Evolutionary conservation across 2,797 vertebrate genomes (phyloP).

Genomic region (Pitangus sulphuratus): DNA sequence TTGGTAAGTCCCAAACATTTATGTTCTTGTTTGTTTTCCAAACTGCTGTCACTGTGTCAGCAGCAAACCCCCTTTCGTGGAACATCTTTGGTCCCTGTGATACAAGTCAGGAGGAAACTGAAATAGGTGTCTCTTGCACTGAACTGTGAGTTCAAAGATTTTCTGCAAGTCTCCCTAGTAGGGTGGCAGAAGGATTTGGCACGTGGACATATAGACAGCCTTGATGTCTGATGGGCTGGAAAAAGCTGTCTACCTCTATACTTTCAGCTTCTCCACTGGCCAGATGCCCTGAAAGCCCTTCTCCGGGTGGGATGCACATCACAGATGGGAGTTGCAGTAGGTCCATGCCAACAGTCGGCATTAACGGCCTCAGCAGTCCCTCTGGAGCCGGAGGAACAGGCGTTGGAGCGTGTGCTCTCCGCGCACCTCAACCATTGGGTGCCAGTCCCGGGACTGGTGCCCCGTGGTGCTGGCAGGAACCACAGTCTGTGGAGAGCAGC

Average conservation of each 20-base stretch:
- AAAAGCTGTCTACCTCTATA: background rate
- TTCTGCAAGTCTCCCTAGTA: background rate
- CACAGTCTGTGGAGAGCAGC: rapidly evolving
- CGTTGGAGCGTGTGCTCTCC: background rate
- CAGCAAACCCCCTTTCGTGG: background rate
- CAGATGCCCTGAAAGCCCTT: background rate
- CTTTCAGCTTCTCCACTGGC: background rate
- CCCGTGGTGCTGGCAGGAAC: background rate
- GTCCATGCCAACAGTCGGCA: background rate
- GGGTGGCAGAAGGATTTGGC: background rate
- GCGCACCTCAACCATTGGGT: background rate
- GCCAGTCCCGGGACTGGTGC: background rate
- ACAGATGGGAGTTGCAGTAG: slow-evolving; percentile 15
- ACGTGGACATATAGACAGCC: background rate
- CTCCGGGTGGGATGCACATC: background rate
- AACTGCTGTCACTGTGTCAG: background rate
- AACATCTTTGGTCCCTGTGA: background rate
- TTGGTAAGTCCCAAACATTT: slow-evolving; percentile 76
- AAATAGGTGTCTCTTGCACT: background rate
- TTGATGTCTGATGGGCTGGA: background rate
- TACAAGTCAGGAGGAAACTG: background rate
- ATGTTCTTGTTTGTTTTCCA: slow-evolving; percentile 20
- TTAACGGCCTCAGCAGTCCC: background rate
- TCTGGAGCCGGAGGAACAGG: background rate
- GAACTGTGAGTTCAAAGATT: background rate